Percentiles rank a stretch among this genome's conserved stretches.
Conservation (phyloP, 2,113 vertebrate genomes). For the Sorex araneus region DNA sequence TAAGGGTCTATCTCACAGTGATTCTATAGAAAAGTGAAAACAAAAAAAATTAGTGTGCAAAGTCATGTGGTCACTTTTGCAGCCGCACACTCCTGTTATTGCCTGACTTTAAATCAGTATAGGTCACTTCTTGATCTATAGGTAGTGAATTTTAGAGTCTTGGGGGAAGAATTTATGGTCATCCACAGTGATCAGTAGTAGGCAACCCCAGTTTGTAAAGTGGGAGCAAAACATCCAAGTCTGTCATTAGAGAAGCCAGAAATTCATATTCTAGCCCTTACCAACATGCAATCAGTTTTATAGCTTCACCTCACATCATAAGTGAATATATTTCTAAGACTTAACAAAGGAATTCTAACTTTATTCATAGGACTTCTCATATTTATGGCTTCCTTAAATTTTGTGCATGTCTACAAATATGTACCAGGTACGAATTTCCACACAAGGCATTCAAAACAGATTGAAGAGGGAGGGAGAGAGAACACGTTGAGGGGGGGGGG, state of each 20-base stretch:
- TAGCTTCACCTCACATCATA: neutral
- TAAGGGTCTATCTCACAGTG: no score
- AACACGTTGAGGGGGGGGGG: neutral
- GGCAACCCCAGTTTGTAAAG: neutral
- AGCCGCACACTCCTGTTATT: no score
- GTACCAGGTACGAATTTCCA: neutral
- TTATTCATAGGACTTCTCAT: neutral
- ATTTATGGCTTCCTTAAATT: neutral
- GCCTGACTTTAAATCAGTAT: slow-evolving; percentile 44
- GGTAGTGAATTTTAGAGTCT: slow-evolving; percentile 19
- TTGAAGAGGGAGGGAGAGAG: neutral
- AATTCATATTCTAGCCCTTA: neutral
- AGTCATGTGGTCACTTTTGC: no score
- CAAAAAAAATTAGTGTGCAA: no score
- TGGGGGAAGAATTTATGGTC: neutral
- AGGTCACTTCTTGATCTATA: slow-evolving; percentile 16
- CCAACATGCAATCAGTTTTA: neutral
- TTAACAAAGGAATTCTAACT: slow-evolving; percentile 21
- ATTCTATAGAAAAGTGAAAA: no score
- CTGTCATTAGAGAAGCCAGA: neutral
- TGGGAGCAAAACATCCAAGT: neutral
- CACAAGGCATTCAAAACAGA: neutral
- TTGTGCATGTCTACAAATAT: neutral
- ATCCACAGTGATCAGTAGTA: neutral
- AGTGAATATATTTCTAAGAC: slow-evolving; percentile 15